Percentiles rank a stretch among this genome's conserved stretches.
These are phyloP conservation scores for Acronicta aceris DNA, from an alignment of 2,888 invertebrate genomes.

Conservation along the genomic window DNA sequence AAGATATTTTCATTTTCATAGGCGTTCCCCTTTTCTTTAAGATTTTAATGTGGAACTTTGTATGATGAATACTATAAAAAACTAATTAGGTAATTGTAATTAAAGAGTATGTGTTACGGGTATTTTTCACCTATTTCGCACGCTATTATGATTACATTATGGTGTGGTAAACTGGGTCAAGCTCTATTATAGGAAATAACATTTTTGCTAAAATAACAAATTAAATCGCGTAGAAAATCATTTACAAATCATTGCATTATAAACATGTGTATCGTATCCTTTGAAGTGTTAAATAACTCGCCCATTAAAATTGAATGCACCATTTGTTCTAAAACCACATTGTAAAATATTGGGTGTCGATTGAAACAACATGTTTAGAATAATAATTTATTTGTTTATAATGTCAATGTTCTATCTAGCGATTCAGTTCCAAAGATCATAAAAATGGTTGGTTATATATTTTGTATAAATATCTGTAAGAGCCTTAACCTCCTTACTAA, in stretches of 20 bases:
- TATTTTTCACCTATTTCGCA: too few relatives aligned
- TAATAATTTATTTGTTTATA: slow-evolving; percentile 55
- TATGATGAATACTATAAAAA: too few relatives aligned
- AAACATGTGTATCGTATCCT: background rate
- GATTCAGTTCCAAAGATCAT: slow-evolving; percentile 37
- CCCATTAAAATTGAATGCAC: slow-evolving; percentile 29
- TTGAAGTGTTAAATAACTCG: slow-evolving; percentile 25
- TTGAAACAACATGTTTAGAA: slow-evolving; percentile 47
- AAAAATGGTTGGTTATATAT: slow-evolving; percentile 34
- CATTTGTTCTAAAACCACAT: slow-evolving; percentile 29
- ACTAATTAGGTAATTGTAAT: too few relatives aligned
- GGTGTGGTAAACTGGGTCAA: too few relatives aligned
- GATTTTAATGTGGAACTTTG: too few relatives aligned
- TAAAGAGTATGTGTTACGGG: too few relatives aligned
- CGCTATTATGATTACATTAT: too few relatives aligned
- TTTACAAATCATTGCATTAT: background rate
- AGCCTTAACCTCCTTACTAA: background rate
- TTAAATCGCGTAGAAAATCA: too few relatives aligned
- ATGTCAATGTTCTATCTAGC: slow-evolving; percentile 51
- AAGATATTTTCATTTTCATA: too few relatives aligned
- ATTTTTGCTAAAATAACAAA: too few relatives aligned
- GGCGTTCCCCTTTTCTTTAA: too few relatives aligned
- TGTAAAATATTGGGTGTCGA: slow-evolving; percentile 19
- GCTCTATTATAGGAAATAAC: too few relatives aligned
- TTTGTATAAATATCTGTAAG: slow-evolving; percentile 9